Conservation (phyloP, 2,113 vertebrate genomes). For the Thalassoma bifasciatum region DNA sequence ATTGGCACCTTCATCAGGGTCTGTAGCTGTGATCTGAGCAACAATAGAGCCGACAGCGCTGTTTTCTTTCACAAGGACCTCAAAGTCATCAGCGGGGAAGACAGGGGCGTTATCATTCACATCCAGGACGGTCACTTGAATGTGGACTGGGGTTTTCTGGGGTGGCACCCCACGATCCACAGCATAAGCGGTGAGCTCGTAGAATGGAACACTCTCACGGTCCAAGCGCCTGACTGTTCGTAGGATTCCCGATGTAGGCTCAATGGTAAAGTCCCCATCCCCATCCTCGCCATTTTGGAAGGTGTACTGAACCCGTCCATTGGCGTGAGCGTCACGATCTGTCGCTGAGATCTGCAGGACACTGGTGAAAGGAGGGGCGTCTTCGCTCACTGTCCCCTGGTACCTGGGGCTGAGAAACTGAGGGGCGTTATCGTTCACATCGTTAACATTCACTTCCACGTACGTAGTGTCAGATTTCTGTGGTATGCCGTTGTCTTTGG, state of each 20-base stretch:
- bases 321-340: slow-evolving; percentile 94
- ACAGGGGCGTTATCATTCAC: slow-evolving; percentile 97
- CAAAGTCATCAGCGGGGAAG: slow-evolving; percentile 96
- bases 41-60: slow-evolving; percentile 96
- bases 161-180: slow-evolving; percentile 95
- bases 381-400: slow-evolving; percentile 94
- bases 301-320: slow-evolving; percentile 96
- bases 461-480: slow-evolving; percentile 99
- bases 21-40: slow-evolving; percentile 93
- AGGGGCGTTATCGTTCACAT: slow-evolving; percentile 97
- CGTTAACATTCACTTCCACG: slow-evolving; percentile 97
- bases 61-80: slow-evolving; percentile 96
- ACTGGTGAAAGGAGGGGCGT: slow-evolving; percentile 95
- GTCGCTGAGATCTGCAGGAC: slow-evolving; percentile 98
- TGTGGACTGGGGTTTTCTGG: slow-evolving; percentile 92
- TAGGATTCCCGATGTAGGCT: slow-evolving; percentile 97
- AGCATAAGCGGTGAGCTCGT: slow-evolving; percentile 94
- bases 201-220: slow-evolving; percentile 91
- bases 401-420: slow-evolving; percentile 95
- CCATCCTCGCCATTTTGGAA: slow-evolving; percentile 99
- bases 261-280: slow-evolving; percentile 97
- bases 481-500: slow-evolving; percentile 97
- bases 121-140: slow-evolving; percentile 94
- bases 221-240: slow-evolving; percentile 93
- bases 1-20: slow-evolving; percentile 95